These are phyloP conservation scores for Hirundo rustica DNA, from an alignment of 2,797 vertebrate genomes.

Conservation along the genomic window DNA sequence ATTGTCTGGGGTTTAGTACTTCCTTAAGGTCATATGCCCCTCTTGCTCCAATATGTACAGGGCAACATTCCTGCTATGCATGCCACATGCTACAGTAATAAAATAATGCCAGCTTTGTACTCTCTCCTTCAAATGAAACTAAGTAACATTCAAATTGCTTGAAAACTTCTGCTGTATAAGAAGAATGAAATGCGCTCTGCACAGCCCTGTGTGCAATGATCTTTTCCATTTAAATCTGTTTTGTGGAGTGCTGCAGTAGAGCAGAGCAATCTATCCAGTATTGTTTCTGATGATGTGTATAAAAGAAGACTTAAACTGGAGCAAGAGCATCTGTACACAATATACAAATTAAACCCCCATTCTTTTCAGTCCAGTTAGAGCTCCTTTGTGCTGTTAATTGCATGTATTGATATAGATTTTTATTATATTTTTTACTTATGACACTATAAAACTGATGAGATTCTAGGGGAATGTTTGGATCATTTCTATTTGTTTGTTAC, in stretches of 20 bases:
- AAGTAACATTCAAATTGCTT: background rate
- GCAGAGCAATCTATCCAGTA: background rate
- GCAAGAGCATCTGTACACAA: background rate
- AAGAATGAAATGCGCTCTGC: background rate
- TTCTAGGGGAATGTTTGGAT: background rate
- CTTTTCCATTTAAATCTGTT: background rate
- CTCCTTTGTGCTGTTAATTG: background rate
- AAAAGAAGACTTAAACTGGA: background rate
- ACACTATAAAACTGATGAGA: background rate
- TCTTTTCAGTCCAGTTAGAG: background rate
- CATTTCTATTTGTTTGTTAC: background rate
- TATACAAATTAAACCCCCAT: background rate
- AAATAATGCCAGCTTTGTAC: background rate
- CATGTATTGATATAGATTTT: background rate
- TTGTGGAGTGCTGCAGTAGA: background rate
- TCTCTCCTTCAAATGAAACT: background rate
- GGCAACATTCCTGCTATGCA: background rate
- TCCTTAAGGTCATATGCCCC: background rate
- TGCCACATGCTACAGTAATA: background rate
- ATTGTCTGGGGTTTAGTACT: background rate
- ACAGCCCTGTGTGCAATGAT: background rate
- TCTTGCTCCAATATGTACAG: background rate
- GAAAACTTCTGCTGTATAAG: background rate
- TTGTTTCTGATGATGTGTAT: background rate
- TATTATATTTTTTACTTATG: background rate